These are phyloP conservation scores for Arbacia lixula DNA, from an alignment of 53 echinoderm and acorn worm genomes.

Conservation along the genomic window DNA sequence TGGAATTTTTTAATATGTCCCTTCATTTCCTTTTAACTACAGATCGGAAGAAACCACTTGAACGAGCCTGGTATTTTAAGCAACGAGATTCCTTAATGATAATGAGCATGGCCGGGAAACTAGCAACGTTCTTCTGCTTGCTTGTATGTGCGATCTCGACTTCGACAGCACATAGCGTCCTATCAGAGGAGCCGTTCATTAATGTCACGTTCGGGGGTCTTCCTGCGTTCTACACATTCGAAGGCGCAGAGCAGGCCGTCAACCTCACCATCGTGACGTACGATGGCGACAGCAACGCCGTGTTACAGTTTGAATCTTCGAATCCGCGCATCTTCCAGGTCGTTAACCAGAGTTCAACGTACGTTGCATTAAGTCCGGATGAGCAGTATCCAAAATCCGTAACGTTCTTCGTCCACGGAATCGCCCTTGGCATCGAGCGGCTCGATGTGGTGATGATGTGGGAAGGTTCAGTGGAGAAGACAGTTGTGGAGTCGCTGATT, in stretches of 20 bases:
- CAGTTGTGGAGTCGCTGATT: not conserved
- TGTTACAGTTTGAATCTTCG: slow-evolving; percentile 12
- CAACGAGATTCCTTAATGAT: too few species aligned
- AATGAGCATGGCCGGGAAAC: not conserved
- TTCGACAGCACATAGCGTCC: not conserved
- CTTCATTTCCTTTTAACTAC: too few species aligned
- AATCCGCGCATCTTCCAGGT: slow-evolving; percentile 23
- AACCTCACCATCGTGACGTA: slow-evolving; percentile 14
- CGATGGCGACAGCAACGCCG: not conserved
- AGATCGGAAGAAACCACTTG: not conserved
- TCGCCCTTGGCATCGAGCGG: slow-evolving; percentile 46
- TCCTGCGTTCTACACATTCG: slow-evolving; percentile 20
- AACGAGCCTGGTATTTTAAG: too few species aligned
- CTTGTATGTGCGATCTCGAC: not conserved
- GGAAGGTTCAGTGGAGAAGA: not conserved
- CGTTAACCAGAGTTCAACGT: slow-evolving; percentile 40
- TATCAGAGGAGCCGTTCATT: not conserved
- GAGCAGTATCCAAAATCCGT: not conserved
- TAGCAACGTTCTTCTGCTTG: not conserved
- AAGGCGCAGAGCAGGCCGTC: not conserved
- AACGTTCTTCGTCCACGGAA: slow-evolving; percentile 3
- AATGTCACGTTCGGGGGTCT: slow-evolving; percentile 34
- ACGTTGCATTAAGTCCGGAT: not conserved
- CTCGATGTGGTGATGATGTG: slow-evolving; percentile 26
- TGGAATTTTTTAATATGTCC: too few species aligned